Evolutionary conservation across 2,888 invertebrate species (phyloP).

Genomic region (Microdon myrmicae): DNA sequence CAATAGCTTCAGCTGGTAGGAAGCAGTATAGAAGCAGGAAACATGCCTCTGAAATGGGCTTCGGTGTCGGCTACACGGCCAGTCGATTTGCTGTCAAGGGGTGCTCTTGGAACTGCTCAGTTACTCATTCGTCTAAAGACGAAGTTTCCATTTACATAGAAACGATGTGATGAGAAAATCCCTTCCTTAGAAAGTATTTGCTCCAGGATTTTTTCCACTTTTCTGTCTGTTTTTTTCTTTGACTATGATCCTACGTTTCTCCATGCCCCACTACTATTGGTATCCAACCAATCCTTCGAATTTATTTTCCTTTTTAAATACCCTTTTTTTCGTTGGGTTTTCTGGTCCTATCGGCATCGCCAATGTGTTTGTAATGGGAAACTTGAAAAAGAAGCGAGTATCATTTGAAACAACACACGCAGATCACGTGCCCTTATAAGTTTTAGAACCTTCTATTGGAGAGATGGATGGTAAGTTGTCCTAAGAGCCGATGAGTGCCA

Average conservation of each 20-base stretch:
- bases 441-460: conserved; percentile 24
- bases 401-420: conserved; percentile 33
- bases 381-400: conserved; percentile 41
- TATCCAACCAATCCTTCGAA: conserved; percentile 7
- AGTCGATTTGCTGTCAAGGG: conserved; percentile 21
- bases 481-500: too few relatives aligned
- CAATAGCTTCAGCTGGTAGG: too few relatives aligned
- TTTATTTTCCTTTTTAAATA: conserved; percentile 51
- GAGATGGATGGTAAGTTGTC: too few relatives aligned
- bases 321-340: conserved; percentile 35
- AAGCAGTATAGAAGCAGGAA: too few relatives aligned
- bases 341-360: conserved; percentile 13
- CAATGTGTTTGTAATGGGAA: conserved; percentile 47
- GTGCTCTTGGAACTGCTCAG: conserved; percentile 43
- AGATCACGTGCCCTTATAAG: conserved; percentile 36
- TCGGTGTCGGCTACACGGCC: conserved; percentile 23
- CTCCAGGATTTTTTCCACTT: conserved; percentile 14
- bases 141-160: conserved; percentile 51
- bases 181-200: conserved; percentile 29
- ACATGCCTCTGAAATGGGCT: too few relatives aligned
- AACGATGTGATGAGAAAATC: conserved; percentile 41
- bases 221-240: conserved; percentile 8
- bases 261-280: background rate
- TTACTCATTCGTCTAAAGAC: conserved; percentile 45
- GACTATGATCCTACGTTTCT: conserved; percentile 4